phyloP scores from a whole-genome alignment of 2,113 vertebrate genomes.

The Megaleporinus macrocephalus region DNA sequence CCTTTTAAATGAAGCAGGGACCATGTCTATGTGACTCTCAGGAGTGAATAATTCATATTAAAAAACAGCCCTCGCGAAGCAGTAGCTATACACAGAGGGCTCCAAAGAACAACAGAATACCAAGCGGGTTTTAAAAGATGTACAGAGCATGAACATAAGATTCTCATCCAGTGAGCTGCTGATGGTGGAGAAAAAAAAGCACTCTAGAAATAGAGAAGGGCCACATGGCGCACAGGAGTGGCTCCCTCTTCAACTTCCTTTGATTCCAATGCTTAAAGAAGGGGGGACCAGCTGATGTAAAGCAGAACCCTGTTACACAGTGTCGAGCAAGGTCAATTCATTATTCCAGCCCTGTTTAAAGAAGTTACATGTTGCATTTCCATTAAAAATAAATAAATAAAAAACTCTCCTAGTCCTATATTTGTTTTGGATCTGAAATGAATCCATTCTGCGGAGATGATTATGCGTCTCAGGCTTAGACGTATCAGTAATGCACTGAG shows the following conservation, averaged over 20 bases:
- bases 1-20: slow-evolving; percentile 68
- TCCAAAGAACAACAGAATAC: slow-evolving; percentile 63
- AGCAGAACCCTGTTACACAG: slow-evolving; percentile 53
- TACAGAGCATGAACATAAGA: slow-evolving; percentile 49
- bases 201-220: slow-evolving; percentile 45
- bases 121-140: slow-evolving; percentile 64
- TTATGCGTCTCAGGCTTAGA: slow-evolving; percentile 13
- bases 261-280: slow-evolving; percentile 57
- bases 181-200: slow-evolving; percentile 37
- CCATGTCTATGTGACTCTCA: slow-evolving; percentile 63
- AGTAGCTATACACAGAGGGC: slow-evolving; percentile 68
- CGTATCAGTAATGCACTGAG: slow-evolving; percentile 24
- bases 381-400: not conserved
- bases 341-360: slow-evolving; percentile 61
- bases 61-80: slow-evolving; percentile 68
- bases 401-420: not conserved
- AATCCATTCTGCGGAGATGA: slow-evolving; percentile 31
- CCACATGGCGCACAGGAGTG: slow-evolving; percentile 17
- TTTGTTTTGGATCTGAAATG: slow-evolving; percentile 22
- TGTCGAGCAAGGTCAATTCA: slow-evolving; percentile 59
- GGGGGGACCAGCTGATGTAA: slow-evolving; percentile 58
- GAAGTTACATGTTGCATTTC: slow-evolving; percentile 44
- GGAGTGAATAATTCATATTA: slow-evolving; percentile 78
- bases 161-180: slow-evolving; percentile 60
- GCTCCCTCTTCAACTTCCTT: slow-evolving; percentile 50